Evolutionary conservation across 92 coral and sea anemone genomes (phyloP).

Genomic region (Phenganax subtilis): DNA sequence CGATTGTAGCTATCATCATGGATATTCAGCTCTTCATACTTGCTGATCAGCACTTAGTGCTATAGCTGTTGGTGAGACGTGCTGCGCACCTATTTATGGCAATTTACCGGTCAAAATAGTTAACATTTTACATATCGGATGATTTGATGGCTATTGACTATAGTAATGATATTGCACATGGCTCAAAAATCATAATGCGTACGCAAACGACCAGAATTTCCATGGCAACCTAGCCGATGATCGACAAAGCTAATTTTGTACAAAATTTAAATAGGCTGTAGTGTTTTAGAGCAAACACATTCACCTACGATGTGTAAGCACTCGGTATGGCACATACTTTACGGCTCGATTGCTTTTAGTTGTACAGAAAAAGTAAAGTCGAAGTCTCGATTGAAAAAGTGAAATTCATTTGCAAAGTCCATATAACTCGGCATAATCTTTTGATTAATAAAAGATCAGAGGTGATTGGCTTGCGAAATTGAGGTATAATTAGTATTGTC

Average conservation of each 20-base stretch:
- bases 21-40: no score
- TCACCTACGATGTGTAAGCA: background rate
- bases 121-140: no score
- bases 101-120: no score
- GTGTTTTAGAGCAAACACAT: slow-evolving; percentile 7
- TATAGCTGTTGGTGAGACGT: no score
- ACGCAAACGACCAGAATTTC: background rate
- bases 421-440: slow-evolving; percentile 13
- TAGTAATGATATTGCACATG: no score
- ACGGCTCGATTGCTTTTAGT: background rate
- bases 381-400: background rate
- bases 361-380: background rate
- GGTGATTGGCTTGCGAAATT: slow-evolving; percentile 27
- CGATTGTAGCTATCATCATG: no score
- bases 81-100: no score
- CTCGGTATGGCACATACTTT: background rate
- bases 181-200: background rate
- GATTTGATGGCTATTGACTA: no score
- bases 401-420: background rate
- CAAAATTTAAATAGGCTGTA: slow-evolving; percentile 15
- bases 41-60: no score
- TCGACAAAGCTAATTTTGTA: background rate
- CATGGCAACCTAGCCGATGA: background rate
- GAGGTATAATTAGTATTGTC: slow-evolving; percentile 26
- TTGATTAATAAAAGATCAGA: slow-evolving; percentile 28